Base-by-base conservation (phyloP, 2,797 vertebrate genomes). In the Amniataba percoides region DNA sequence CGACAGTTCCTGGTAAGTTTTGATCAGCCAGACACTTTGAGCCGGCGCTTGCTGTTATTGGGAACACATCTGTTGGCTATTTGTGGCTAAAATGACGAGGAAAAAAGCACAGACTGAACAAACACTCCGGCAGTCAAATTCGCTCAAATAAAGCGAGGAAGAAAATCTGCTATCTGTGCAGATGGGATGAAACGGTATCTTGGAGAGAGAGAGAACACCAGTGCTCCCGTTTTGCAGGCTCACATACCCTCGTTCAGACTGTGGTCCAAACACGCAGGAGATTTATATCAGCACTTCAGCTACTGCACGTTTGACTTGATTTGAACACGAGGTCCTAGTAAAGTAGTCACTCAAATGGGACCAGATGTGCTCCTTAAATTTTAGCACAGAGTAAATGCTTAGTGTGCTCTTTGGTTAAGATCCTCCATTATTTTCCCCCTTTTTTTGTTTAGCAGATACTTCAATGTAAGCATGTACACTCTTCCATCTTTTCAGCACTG, bases 331-430 rank as follows among this genome's bases (percentile, higher is more conserved):
- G 46, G 65, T 64, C 25, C 27, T 48, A 31, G 36, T 76, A 82
- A 83, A 90, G 68, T 64, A 67, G 67, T 81, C 74, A 19, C 52
- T 85, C 61, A 73, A 77, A 85, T 43, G 40, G 61, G 19, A 19
- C 68, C 82, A 85, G 80, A 76, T 87, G 73, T 80, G 71, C 77
- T 82, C 52, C 77, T 83, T 77, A 78, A 55, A 53, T 83, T 81
- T 82, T 60, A 80, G 46, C 34, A 23, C 16, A 74, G 43, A 67
- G 59, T 83, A 73, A 83, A 80, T 80, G 78, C 69, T 66, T 58
- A 51, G 58, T 66, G 70, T 49, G 48, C 70, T 56, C 40, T 75
- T 70, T 49, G 48, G 25, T 66, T 68, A 81, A 74, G 9, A 64
- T 57, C 53, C 73, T 55, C 16, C n/a, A 57, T 62, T 43, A 66